Evolutionary conservation across 2,888 invertebrate genomes (phyloP).

Genomic region (Stenurella melanura): DNA sequence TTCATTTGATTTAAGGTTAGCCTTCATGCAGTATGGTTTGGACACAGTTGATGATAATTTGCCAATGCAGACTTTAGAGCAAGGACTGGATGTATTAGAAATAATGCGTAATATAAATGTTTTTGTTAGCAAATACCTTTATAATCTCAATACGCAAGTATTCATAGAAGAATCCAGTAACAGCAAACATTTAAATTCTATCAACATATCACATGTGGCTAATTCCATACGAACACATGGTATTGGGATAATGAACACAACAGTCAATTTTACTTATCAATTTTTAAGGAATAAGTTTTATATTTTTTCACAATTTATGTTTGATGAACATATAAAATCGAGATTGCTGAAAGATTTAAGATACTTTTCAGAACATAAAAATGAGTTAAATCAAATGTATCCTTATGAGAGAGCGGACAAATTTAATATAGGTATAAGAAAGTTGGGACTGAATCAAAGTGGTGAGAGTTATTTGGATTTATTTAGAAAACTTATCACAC

Average conservation of each 20-base stretch:
- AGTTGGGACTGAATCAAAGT: conserved; percentile 87
- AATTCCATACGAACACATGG: conserved; percentile 98
- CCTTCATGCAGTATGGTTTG: conserved; percentile 87
- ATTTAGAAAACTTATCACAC: conserved; percentile 92
- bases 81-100: conserved; percentile 96
- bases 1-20: conserved; percentile 75
- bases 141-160: conserved; percentile 97
- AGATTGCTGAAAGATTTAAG: conserved; percentile 91
- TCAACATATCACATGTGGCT: conserved; percentile 95
- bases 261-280: conserved; percentile 92
- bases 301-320: conserved; percentile 97
- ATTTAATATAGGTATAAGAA: conserved; percentile 93
- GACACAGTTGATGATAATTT: conserved; percentile 92
- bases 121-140: conserved; percentile 94
- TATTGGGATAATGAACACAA: conserved; percentile 84
- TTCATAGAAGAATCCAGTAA: conserved; percentile 94
- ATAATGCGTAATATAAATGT: conserved; percentile 97
- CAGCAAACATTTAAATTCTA: conserved; percentile 95
- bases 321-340: conserved; percentile 98
- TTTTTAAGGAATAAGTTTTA: conserved; percentile 95
- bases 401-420: conserved; percentile 94
- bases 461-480: conserved; percentile 94
- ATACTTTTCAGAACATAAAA: conserved; percentile 85
- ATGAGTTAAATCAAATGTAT: conserved; percentile 81
- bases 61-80: conserved; percentile 97